Evolutionary conservation across 2,797 vertebrate species (phyloP).

Genomic region (Parauchenoglanis punctatus): DNA sequence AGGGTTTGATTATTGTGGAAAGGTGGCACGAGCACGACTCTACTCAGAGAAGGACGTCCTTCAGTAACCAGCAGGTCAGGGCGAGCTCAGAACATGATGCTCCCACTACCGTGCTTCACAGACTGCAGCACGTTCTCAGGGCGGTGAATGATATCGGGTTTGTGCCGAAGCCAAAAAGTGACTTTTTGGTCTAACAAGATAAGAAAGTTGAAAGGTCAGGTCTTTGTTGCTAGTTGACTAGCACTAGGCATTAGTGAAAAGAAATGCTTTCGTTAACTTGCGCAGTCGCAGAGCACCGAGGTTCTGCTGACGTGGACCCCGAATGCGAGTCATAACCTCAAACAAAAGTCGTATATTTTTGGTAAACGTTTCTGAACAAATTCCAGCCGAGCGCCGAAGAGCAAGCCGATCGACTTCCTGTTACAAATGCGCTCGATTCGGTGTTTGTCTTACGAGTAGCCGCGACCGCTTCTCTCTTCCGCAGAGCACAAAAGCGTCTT

Average conservation of each 20-base stretch:
- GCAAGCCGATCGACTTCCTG: not conserved
- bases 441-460: too few relatives aligned
- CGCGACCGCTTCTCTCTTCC: not conserved
- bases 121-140: constrained; percentile 6
- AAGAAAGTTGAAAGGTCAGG: not conserved
- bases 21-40: not conserved
- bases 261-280: not conserved
- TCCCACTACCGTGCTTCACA: constrained; percentile 47
- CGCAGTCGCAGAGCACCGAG: not conserved
- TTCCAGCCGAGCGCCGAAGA: too few relatives aligned
- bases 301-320: not conserved
- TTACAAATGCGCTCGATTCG: not conserved
- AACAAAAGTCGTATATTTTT: too few relatives aligned
- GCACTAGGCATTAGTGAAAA: not conserved
- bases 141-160: not conserved
- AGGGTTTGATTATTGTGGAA: too few relatives aligned
- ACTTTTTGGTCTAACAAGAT: not conserved
- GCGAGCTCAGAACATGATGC: not conserved
- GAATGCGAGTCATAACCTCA: too few relatives aligned
- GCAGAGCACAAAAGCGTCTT: not conserved
- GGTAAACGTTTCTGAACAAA: too few relatives aligned
- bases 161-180: too few relatives aligned
- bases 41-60: not conserved
- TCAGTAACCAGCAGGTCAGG: not conserved
- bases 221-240: not conserved